Base-by-base conservation (phyloP, 2,797 vertebrate species). In the Macropodus opercularis region DNA sequence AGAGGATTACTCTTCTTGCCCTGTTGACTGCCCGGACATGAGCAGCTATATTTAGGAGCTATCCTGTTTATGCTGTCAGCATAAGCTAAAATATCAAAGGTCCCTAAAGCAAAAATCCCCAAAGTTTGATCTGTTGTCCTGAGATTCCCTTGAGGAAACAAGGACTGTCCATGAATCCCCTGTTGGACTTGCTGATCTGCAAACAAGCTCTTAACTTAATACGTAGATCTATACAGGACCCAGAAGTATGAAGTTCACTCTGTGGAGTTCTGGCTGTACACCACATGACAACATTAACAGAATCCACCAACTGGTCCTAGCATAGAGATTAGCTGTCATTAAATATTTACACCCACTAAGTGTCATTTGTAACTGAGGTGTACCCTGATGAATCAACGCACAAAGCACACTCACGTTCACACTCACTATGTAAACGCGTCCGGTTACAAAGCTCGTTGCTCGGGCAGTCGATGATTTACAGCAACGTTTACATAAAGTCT, bases 21-120 rank as follows among this genome's bases (percentile, higher is more conserved):
- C 6, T 17, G 27, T 44, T 51, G 21, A 51, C 26, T 35, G 17
- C 13, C 17, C 41, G 57, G 26, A 40, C 15, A 32, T 8, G 4
- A 9, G 8, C 23, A 26, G 14, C 19, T 67, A 41, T 55, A 39
- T 67, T 60, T 68, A 56, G 36, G 5, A 51, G 14, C 12, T 24
- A 7, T 43, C n/a, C 12, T 27, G 17, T 39, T 9, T 40, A 17
- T 62, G 44, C 47, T 62, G 23, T 67, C 26, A 23, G 34, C n/a
- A 31, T 6, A 15, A 48, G 26, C 41, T 32, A 12, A 8, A 23
- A 21, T 47, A 18, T 26, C 22, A 48, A 24, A 14, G 4, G n/a
- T 72, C 70, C 48, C 74, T n/a, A 12, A 44, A 38, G 68, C 12
- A 63, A 60, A 64, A 59, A 29, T 55, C 47, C 49, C 63, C 19